phyloP scores from a whole-genome alignment of 2,797 vertebrate species.

The Bradypodion ventrale region DNA sequence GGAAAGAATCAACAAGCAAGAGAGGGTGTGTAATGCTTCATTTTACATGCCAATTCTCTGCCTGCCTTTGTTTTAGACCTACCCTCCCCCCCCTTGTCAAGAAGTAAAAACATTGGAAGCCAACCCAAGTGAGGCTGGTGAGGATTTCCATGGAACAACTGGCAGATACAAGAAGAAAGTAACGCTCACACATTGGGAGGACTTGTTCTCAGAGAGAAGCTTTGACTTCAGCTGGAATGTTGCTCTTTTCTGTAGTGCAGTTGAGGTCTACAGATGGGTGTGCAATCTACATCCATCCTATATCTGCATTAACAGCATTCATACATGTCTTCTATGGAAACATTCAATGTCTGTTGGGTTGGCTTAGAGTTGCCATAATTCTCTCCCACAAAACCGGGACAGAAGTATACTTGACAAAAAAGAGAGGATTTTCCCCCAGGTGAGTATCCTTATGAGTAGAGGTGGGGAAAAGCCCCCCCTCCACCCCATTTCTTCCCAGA shows the following conservation, averaged over 20 bases:
- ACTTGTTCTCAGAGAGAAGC: background rate
- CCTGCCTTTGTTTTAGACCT: background rate
- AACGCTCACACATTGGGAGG: background rate
- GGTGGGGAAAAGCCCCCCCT: no score
- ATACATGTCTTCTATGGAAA: background rate
- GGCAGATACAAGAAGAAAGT: background rate
- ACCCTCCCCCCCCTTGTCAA: no score
- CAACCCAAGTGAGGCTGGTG: background rate
- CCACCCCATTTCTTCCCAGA: no score
- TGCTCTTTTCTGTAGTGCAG: background rate
- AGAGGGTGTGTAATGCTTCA: background rate
- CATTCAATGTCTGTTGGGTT: constrained; percentile 24
- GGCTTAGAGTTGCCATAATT: no score
- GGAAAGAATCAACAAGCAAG: background rate
- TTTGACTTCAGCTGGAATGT: background rate
- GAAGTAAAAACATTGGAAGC: background rate
- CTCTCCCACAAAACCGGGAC: no score
- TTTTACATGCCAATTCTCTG: background rate
- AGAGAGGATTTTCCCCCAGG: no score
- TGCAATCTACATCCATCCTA: background rate
- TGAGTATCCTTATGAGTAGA: no score
- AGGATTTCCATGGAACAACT: background rate
- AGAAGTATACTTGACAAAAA: no score
- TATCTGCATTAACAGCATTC: background rate
- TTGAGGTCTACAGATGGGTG: background rate